Conservation (phyloP, 2,888 invertebrate genomes). For the Caradrina kadenii region DNA sequence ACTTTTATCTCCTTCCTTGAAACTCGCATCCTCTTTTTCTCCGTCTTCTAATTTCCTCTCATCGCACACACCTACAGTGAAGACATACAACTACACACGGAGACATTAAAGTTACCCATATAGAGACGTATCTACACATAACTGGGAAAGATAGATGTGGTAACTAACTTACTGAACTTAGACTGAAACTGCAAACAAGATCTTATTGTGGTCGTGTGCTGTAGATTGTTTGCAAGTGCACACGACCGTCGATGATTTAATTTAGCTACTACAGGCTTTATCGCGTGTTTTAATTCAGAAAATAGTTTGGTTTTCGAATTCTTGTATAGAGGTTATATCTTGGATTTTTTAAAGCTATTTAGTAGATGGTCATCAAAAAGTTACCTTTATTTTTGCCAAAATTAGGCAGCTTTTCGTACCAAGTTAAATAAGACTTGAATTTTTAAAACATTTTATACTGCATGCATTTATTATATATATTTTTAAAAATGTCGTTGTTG, state of each 20-base stretch:
- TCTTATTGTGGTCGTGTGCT: constrained; percentile 58
- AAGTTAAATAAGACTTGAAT: too few species aligned
- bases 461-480: too few species aligned
- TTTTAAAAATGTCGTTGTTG: too few species aligned
- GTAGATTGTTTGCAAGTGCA: constrained; percentile 57
- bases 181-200: constrained; percentile 58
- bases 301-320: not conserved
- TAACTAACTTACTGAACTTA: constrained; percentile 53
- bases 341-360: not conserved
- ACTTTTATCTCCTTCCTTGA: not conserved
- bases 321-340: not conserved
- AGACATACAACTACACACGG: not conserved
- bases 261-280: constrained; percentile 38
- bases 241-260: constrained; percentile 56
- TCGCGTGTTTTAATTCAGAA: constrained; percentile 1
- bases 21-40: too few species aligned
- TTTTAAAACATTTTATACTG: too few species aligned
- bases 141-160: constrained; percentile 50
- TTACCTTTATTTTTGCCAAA: too few species aligned
- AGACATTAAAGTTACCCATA: constrained; percentile 28
- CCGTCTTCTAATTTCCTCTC: not conserved
- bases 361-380: too few species aligned
- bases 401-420: too few species aligned
- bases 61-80: not conserved
- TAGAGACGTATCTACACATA: constrained; percentile 31